Evolutionary conservation across 2,888 invertebrate species (phyloP).

Genomic region (Troilus luridus): DNA sequence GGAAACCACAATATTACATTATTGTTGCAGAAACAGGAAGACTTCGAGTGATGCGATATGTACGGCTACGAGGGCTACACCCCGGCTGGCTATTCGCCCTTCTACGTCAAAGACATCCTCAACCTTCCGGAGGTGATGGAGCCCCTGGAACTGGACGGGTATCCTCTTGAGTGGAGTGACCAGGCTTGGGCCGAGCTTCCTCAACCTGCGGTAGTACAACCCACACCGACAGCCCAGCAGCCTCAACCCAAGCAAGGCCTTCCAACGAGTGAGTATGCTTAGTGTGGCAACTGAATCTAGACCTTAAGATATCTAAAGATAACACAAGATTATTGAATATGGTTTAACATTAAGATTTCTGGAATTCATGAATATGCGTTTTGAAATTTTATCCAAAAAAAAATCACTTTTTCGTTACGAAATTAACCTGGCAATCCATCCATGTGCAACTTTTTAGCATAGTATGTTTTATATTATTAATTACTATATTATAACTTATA

Average conservation of each 20-base stretch:
- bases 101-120: conserved; percentile 69
- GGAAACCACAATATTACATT: background rate
- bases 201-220: background rate
- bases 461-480: no score
- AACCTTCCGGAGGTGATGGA: conserved; percentile 61
- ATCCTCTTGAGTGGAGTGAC: conserved; percentile 47
- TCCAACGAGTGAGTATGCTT: background rate
- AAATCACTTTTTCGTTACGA: no score
- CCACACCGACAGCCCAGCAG: background rate
- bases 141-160: conserved; percentile 53
- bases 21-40: background rate
- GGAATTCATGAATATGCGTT: no score
- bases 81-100: conserved; percentile 65
- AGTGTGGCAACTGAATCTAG: no score
- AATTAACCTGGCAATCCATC: no score
- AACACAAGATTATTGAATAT: no score
- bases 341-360: no score
- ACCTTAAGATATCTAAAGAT: no score
- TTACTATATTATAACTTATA: no score
- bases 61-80: conserved; percentile 50
- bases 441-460: no score
- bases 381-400: no score
- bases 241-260: background rate
- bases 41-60: conserved; percentile 41
- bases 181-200: conserved; percentile 36